Percentiles rank a stretch among this genome's conserved stretches.
phyloP scores from a whole-genome alignment of 2,797 vertebrate species.

The Halcyon chelicuti region DNA sequence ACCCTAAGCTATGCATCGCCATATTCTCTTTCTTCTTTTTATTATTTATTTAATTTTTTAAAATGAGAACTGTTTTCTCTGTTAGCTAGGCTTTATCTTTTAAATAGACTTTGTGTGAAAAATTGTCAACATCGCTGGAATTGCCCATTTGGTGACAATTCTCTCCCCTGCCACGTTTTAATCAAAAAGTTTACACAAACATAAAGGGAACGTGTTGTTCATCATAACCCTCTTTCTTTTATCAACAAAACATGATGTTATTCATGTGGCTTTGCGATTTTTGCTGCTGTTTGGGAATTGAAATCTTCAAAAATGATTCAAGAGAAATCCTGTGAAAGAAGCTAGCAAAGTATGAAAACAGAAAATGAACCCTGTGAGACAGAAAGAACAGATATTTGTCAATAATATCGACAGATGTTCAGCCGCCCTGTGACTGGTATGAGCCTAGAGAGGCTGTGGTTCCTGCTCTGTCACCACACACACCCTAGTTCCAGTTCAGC shows the following conservation, averaged over 20 bases:
- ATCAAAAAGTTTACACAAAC: slow-evolving; percentile 33
- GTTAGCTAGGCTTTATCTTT: background rate
- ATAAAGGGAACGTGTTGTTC: background rate
- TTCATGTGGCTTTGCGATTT: background rate
- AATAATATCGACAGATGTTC: background rate
- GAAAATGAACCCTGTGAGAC: background rate
- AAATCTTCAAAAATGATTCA: slow-evolving; percentile 20
- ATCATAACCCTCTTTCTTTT: background rate
- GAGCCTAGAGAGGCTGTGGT: background rate
- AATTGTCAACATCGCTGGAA: background rate
- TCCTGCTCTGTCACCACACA: background rate
- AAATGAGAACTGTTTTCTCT: background rate
- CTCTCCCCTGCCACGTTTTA: slow-evolving; percentile 4
- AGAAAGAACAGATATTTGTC: background rate
- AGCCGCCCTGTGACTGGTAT: background rate
- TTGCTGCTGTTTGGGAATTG: slow-evolving; percentile 1
- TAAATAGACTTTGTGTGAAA: background rate
- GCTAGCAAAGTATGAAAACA: slow-evolving; percentile 4
- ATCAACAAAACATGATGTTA: background rate
- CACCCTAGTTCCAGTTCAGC: background rate
- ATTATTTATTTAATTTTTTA: background rate
- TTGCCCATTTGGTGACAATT: background rate
- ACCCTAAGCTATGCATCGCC: background rate
- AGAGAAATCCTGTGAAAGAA: background rate
- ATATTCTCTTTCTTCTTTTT: background rate